A percentile compares a stretch with the other conserved stretches of the same genome.
Evolutionary conservation across 2,888 invertebrate genomes (phyloP).

Genomic region (Drosophila greeni): DNA sequence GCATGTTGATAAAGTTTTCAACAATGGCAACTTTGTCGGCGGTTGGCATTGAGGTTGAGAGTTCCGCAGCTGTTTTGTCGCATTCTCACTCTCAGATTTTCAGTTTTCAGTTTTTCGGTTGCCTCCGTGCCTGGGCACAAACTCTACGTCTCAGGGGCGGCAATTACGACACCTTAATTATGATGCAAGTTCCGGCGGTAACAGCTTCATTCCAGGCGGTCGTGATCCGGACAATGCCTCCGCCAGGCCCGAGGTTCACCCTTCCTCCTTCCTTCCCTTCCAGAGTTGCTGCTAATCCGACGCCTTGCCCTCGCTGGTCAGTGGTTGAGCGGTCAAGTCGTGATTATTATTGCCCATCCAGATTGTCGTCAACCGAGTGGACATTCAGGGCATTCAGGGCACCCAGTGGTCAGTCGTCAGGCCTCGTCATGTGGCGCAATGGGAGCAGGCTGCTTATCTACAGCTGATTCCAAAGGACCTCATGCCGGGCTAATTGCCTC

Average conservation of each 20-base stretch:
- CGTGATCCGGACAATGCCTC: conserved; percentile 55
- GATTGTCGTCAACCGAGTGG: conserved; percentile 5
- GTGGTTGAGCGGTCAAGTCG: conserved; percentile 57
- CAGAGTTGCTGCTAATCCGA: conserved; percentile 41
- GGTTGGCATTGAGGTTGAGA: conserved; percentile 42
- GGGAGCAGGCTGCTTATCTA: conserved; percentile 47
- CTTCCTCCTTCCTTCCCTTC: too few species aligned
- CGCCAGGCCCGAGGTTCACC: background rate
- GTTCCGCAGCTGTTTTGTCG: conserved; percentile 18
- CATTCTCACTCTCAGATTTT: too few species aligned
- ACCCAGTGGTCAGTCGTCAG: conserved; percentile 62
- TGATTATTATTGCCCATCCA: conserved; percentile 32
- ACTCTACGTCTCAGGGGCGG: conserved; percentile 60
- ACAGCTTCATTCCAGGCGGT: conserved; percentile 69
- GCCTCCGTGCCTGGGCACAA: conserved; percentile 67
- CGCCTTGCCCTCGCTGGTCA: conserved; percentile 61
- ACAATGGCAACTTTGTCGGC: conserved; percentile 42
- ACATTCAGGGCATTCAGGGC: conserved; percentile 43
- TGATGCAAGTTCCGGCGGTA: conserved; percentile 42
- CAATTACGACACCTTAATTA: conserved; percentile 56
- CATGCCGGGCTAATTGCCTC: conserved; percentile 40
- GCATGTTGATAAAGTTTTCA: conserved; percentile 34
- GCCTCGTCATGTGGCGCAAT: conserved; percentile 20
- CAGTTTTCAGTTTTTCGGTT: background rate
- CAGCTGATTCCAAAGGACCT: conserved; percentile 31